phyloP scores from a whole-genome alignment of 2,888 invertebrate species.

The Pandemis cinnamomeana region DNA sequence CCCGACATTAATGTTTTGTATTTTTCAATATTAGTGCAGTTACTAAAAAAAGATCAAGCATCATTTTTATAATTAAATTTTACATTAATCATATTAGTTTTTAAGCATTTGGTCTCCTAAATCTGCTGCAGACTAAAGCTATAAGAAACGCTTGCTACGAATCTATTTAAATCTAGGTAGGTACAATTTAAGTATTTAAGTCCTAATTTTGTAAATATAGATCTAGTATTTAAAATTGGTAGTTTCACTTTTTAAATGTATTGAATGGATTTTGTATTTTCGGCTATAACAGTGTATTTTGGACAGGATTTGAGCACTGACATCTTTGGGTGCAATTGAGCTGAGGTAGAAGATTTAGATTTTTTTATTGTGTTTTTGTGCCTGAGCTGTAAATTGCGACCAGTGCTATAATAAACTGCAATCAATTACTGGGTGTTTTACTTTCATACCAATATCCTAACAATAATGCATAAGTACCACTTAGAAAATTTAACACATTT shows the following conservation, averaged over 20 bases:
- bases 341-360: slow-evolving; percentile 25
- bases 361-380: slow-evolving; percentile 21
- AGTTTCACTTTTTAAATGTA: slow-evolving; percentile 69
- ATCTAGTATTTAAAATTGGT: slow-evolving; percentile 80
- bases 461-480: too few species aligned
- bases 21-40: slow-evolving; percentile 2
- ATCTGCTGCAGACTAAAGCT: slow-evolving; percentile 52
- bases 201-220: slow-evolving; percentile 80
- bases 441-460: not conserved
- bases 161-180: slow-evolving; percentile 66
- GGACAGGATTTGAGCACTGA: slow-evolving; percentile 59
- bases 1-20: slow-evolving; percentile 20
- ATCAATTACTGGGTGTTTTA: slow-evolving; percentile 54
- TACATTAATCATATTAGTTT: slow-evolving; percentile 9
- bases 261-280: slow-evolving; percentile 51
- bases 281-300: slow-evolving; percentile 56
- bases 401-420: slow-evolving; percentile 75
- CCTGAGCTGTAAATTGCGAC: slow-evolving; percentile 50
- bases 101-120: slow-evolving; percentile 54
- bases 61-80: slow-evolving; percentile 7
- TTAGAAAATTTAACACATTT: too few species aligned
- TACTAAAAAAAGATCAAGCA: not conserved
- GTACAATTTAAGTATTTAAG: slow-evolving; percentile 65
- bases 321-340: slow-evolving; percentile 46
- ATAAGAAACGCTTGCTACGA: slow-evolving; percentile 68